Percentiles rank a stretch among this genome's conserved stretches.
Evolutionary conservation across 2,797 vertebrate species (phyloP).

Genomic region (Sebastes kiyomatsui): DNA sequence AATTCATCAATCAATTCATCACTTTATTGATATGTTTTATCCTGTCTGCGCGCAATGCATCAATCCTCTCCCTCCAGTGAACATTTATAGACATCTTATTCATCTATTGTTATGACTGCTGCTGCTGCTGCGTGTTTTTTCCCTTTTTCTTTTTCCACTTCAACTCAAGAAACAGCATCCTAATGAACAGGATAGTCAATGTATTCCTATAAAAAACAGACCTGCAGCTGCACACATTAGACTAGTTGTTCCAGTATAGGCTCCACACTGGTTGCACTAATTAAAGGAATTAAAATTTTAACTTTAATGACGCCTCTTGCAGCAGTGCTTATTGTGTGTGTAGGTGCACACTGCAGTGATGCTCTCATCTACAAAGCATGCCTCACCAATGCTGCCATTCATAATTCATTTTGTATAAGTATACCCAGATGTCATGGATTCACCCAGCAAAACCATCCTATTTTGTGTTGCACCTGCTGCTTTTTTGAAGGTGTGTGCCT

Average conservation of each 20-base stretch:
- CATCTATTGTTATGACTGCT: conserved; percentile 23
- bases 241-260: conserved; percentile 29
- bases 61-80: conserved; percentile 5
- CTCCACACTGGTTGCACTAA: conserved; percentile 42
- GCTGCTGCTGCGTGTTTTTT: neutral
- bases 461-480: conserved; percentile 4
- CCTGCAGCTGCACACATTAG: conserved; percentile 56
- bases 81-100: conserved; percentile 32
- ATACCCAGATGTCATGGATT: conserved; percentile 12
- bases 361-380: neutral
- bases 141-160: conserved; percentile 13
- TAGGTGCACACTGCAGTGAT: neutral
- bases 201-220: conserved; percentile 16
- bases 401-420: neutral
- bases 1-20: conserved; percentile 41
- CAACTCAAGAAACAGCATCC: conserved; percentile 40
- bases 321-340: neutral
- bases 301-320: conserved; percentile 35
- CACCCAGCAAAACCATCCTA: neutral
- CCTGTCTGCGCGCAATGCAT: conserved; percentile 15
- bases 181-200: conserved; percentile 52
- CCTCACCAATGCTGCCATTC: neutral
- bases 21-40: conserved; percentile 35
- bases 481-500: conserved; percentile 3
- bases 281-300: conserved; percentile 53